These are phyloP conservation scores for Vidua macroura DNA, from an alignment of 2,113 vertebrate genomes.

Conservation along the genomic window DNA sequence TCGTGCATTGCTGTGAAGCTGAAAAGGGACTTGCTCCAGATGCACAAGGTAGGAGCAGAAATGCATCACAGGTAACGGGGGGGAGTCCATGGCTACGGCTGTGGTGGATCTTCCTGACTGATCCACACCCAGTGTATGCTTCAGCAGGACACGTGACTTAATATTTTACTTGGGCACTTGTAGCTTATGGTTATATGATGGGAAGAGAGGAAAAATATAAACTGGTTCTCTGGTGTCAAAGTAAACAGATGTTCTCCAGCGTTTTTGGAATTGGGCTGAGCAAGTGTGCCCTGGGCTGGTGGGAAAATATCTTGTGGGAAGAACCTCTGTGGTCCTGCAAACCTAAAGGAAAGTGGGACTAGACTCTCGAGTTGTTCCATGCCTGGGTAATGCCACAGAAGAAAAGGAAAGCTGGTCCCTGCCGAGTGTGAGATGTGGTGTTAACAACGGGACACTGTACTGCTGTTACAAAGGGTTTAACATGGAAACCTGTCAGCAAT, in stretches of 20 bases:
- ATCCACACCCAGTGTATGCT: not conserved
- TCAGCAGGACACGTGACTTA: not conserved
- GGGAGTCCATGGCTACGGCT: not conserved
- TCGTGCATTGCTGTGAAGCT: not conserved
- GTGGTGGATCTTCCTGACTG: not conserved
- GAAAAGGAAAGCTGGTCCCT: not conserved
- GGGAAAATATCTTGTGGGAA: not conserved
- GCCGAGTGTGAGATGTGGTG: not conserved
- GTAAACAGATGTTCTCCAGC: not conserved
- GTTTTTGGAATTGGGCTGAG: not conserved
- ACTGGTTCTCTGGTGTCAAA: not conserved
- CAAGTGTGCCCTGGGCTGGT: not conserved
- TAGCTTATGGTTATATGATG: not conserved
- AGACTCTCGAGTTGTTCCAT: fast-evolving
- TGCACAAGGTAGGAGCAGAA: not conserved
- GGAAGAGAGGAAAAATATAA: not conserved
- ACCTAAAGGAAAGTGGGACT: not conserved
- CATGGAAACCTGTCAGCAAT: not conserved
- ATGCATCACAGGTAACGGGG: not conserved
- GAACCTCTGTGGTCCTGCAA: not conserved
- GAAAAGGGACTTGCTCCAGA: not conserved
- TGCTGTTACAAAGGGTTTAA: not conserved
- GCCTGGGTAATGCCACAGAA: not conserved
- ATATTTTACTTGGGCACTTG: not conserved
- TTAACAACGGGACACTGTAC: not conserved